Percentiles rank a stretch among this genome's conserved stretches.
Conservation (phyloP, 2,888 invertebrate genomes). For the Unio pictorum region DNA sequence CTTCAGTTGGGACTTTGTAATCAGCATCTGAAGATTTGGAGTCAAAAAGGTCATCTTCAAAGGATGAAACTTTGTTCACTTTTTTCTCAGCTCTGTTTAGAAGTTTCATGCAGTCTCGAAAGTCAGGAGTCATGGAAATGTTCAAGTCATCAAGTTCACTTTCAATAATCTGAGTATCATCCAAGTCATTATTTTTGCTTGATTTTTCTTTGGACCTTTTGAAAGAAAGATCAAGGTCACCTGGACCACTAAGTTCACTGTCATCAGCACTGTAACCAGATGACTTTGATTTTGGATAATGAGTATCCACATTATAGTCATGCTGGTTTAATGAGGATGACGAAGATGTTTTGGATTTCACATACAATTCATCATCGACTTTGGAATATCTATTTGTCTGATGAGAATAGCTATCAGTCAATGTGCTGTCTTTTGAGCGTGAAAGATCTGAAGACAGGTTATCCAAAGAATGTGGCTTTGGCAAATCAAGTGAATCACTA, state of each 20-base stretch:
- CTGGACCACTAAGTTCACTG: conserved; percentile 46
- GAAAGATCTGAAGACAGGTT: conserved; percentile 35
- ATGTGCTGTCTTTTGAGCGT: conserved; percentile 8
- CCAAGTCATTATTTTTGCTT: conserved; percentile 24
- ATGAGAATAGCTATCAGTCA: too few relatives aligned
- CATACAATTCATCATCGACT: conserved; percentile 30
- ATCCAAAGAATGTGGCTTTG: conserved; percentile 37
- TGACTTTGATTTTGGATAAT: conserved; percentile 13
- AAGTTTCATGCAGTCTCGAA: conserved; percentile 66
- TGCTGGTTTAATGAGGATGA: neutral
- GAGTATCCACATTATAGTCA: conserved; percentile 12
- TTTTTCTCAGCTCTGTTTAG: conserved; percentile 66
- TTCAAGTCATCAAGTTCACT: conserved; percentile 57
- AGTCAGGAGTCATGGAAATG: conserved; percentile 64
- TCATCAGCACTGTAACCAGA: conserved; percentile 38
- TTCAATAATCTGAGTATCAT: conserved; percentile 52
- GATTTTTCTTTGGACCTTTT: conserved; percentile 8
- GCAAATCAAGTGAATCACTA: conserved; percentile 31
- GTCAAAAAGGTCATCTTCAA: conserved; percentile 12
- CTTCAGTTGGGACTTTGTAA: conserved; percentile 3
- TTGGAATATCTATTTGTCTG: conserved; percentile 22
- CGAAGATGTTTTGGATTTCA: conserved; percentile 15
- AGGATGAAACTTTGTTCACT: conserved; percentile 29
- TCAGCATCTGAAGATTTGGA: conserved; percentile 4
- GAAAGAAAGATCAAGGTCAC: conserved; percentile 25